A percentile compares a stretch with the other conserved stretches of the same genome.
Evolutionary conservation across 2,888 invertebrate genomes (phyloP).

Genomic region (Amphipyra tragopoginis): DNA sequence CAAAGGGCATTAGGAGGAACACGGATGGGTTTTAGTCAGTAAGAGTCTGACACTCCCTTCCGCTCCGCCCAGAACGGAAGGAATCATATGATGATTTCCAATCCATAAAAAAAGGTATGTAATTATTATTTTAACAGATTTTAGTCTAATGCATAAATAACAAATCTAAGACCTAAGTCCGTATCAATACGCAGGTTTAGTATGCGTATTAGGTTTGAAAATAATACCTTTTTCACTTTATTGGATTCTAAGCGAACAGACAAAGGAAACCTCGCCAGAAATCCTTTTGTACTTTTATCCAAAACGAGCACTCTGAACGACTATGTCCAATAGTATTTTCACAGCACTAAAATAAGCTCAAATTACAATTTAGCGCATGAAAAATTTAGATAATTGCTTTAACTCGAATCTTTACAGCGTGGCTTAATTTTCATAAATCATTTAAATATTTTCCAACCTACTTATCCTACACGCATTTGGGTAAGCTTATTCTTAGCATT

Average conservation of each 20-base stretch:
- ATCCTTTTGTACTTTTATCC: too few species aligned
- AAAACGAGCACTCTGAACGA: too few species aligned
- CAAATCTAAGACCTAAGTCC: neutral
- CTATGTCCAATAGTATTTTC: too few species aligned
- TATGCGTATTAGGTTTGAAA: slow-evolving; percentile 1
- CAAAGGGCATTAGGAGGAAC: too few species aligned
- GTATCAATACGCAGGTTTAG: slow-evolving; percentile 2
- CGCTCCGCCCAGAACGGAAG: too few species aligned
- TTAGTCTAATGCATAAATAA: neutral
- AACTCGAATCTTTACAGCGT: neutral
- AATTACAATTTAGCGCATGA: neutral
- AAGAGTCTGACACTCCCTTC: too few species aligned
- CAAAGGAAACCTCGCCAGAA: slow-evolving; percentile 7
- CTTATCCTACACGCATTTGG: slow-evolving; percentile 29
- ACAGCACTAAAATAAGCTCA: too few species aligned
- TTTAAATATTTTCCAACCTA: slow-evolving; percentile 21
- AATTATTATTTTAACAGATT: too few species aligned
- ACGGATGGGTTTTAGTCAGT: too few species aligned
- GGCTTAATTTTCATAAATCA: neutral
- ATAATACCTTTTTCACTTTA: slow-evolving; percentile 26
- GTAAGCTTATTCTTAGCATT: slow-evolving; percentile 41
- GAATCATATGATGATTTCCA: too few species aligned
- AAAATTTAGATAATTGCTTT: neutral
- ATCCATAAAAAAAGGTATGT: too few species aligned
- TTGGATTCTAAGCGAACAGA: slow-evolving; percentile 18